Percentiles rank a stretch among this genome's conserved stretches.
Conservation (phyloP, 2,113 vertebrate species). For the Phrynosoma blainvillii region DNA sequence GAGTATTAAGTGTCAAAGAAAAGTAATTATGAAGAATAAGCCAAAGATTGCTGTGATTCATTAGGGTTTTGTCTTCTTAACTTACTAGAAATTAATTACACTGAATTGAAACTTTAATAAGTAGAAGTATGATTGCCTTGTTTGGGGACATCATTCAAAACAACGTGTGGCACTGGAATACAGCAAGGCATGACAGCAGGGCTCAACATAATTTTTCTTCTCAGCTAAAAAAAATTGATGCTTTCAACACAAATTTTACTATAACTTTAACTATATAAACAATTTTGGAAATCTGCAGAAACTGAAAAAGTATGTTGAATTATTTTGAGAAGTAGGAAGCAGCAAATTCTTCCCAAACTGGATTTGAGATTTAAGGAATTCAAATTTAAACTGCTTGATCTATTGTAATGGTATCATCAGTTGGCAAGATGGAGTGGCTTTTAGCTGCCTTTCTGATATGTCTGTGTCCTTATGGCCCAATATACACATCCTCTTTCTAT, state of each 20-base stretch:
- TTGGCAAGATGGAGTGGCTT: neutral
- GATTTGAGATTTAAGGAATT: neutral
- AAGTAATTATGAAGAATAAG: constrained; percentile 38
- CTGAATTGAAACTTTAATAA: constrained; percentile 40
- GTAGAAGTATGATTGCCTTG: constrained; percentile 77
- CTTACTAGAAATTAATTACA: constrained; percentile 19
- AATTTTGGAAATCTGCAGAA: neutral
- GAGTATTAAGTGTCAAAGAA: constrained; percentile 16
- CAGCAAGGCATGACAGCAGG: neutral
- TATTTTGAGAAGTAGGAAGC: neutral
- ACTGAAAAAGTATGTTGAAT: neutral
- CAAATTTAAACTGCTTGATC: neutral
- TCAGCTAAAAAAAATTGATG: neutral
- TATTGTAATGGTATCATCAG: neutral
- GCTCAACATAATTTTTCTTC: neutral
- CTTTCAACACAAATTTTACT: neutral
- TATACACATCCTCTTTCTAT: neutral
- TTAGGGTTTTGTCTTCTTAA: constrained; percentile 21
- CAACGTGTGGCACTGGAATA: constrained; percentile 1
- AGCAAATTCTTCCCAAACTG: neutral
- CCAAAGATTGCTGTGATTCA: constrained; percentile 20
- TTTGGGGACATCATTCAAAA: constrained; percentile 73
- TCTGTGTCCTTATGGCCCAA: neutral
- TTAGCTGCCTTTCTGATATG: neutral
- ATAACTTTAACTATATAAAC: neutral